Percentiles rank a stretch among this genome's conserved stretches.
Evolutionary conservation across 1,140 invertebrate genomes (phyloP).

Genomic region (Pseudomyrmex dendroicus): DNA sequence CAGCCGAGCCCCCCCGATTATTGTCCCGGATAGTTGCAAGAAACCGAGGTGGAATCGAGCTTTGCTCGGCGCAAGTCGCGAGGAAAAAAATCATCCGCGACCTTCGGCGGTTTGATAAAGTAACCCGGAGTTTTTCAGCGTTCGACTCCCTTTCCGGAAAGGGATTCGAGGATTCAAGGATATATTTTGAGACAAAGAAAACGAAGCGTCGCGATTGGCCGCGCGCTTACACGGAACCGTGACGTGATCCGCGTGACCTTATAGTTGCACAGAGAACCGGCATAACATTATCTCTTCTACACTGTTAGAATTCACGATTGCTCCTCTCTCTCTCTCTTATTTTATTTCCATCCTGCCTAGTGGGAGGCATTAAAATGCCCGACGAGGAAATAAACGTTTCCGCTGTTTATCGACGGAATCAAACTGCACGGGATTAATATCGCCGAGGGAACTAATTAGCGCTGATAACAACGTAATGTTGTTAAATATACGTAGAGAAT

Average conservation of each 20-base stretch:
- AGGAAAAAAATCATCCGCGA: neutral
- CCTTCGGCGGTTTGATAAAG: conserved; percentile 34
- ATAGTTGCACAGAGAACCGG: neutral
- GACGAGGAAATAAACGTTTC: conserved; percentile 13
- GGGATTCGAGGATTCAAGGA: conserved; percentile 36
- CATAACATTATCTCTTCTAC: neutral
- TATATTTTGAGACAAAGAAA: conserved; percentile 1
- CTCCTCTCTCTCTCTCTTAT: neutral
- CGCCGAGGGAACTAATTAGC: conserved; percentile 11
- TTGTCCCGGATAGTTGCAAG: conserved; percentile 5
- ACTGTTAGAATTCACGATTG: conserved; percentile 9
- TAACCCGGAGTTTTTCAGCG: conserved; percentile 20
- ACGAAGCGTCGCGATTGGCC: conserved; percentile 4
- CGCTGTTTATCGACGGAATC: conserved; percentile 15
- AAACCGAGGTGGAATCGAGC: neutral
- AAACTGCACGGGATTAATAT: neutral
- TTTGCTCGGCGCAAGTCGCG: conserved; percentile 2
- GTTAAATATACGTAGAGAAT: neutral
- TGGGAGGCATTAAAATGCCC: conserved; percentile 17
- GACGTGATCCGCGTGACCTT: conserved; percentile 17
- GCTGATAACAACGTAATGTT: neutral
- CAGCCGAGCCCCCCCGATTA: conserved; percentile 20
- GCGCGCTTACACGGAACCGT: neutral
- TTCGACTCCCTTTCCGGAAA: conserved; percentile 8
- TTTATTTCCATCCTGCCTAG: conserved; percentile 6